Evolutionary conservation across 2,113 vertebrate genomes (phyloP), one percentile per base, ranked within the genome.

Genomic region (Scopus umbretta): DNA sequence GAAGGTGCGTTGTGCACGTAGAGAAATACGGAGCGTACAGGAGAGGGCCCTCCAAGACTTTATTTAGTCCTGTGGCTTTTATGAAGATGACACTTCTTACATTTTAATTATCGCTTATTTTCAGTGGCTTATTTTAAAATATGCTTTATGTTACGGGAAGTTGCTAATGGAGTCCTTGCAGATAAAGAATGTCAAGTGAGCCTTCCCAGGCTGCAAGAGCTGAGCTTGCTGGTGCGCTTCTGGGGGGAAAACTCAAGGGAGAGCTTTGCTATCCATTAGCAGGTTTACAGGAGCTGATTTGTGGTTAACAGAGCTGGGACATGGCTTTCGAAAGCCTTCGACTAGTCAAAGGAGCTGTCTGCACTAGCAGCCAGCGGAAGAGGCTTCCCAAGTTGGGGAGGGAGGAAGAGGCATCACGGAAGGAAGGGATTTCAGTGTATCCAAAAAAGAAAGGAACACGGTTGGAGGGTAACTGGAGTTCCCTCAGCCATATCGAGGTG

Each of bases 21-120:
- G 84, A 95, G 82, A 96, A 96, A 94, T 89, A 95, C 68, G 3
- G 89, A 97, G 80, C 0, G 96, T 97, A 97, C 97, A 98, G 97
- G 97, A 98, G 97, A 97, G 97, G 97, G 97, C 97, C 95, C 96
- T 97, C 97, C 96, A 97, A 97, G 97, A 96, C 97, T 97, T 97
- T 91, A 82, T 68, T 98, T 97, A 93, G 92, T 96, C 91, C 94
- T 94, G 29, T 92, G 92, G 86, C 90, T 96, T 93, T 96, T 92
- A 95, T 96, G 95, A 97, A 96, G 92, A 97, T 97, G 93, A 97
- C 90, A 97, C 83, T 91, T 94, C 45, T 36, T 97, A 95, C 95
- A 96, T 91, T 96, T 96, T 96, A 96, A 88, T 86, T 92, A 71
- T 83, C 85, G 63, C 85, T 80, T 90, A 26, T 67, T 93, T 87